These are phyloP conservation scores for Ranitomeya imitator DNA, from an alignment of 2,113 vertebrate species.

Conservation along the genomic window DNA sequence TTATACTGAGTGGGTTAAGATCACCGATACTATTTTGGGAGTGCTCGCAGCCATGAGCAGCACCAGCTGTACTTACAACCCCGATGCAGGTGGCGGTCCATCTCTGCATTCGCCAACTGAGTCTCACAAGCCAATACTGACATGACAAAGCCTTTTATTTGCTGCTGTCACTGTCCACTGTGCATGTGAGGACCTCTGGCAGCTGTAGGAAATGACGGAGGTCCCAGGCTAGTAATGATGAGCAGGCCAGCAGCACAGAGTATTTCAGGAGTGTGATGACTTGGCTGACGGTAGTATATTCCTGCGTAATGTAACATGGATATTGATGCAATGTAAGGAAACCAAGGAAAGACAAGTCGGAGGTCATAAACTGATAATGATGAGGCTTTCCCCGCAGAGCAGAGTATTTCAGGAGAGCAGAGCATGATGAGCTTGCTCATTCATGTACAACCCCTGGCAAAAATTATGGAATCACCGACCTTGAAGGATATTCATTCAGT, in stretches of 20 bases:
- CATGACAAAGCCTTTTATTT: conserved; percentile 10
- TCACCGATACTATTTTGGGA: not conserved
- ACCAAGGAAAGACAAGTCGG: not conserved
- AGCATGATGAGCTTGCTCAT: not conserved
- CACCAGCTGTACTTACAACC: not conserved
- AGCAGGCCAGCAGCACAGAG: too few species aligned
- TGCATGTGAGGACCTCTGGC: not conserved
- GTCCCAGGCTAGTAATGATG: too few species aligned
- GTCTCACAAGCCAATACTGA: conserved; percentile 8
- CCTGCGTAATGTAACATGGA: not conserved
- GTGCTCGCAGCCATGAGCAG: not conserved
- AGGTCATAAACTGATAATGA: not conserved
- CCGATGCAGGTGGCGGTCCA: not conserved
- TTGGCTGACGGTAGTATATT: too few species aligned
- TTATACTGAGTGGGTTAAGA: not conserved
- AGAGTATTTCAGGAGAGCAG: not conserved
- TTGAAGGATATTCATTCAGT: too few species aligned
- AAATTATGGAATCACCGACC: too few species aligned
- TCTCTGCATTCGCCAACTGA: not conserved
- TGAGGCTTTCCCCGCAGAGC: too few species aligned
- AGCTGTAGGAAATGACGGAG: too few species aligned
- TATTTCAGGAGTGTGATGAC: too few species aligned
- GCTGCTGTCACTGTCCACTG: not conserved
- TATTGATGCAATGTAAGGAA: not conserved
- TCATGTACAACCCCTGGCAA: not conserved